Evolutionary conservation across 2,888 invertebrate genomes (phyloP).

Genomic region (Thecophora atra): DNA sequence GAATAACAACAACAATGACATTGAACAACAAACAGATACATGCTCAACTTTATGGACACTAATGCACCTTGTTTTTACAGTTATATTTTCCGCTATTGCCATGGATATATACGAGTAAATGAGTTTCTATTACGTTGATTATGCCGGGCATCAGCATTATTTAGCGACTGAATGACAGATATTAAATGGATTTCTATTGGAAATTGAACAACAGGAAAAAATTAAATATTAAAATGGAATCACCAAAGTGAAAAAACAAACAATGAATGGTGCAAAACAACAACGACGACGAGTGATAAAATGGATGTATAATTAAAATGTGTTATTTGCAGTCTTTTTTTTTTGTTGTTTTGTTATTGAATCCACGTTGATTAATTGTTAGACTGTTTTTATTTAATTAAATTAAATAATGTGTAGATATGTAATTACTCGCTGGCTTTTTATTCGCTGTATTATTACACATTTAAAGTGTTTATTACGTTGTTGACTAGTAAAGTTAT

Average conservation of each 20-base stretch:
- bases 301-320: conserved; percentile 7
- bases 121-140: conserved; percentile 3
- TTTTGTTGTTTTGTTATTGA: no score
- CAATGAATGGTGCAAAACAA: conserved; percentile 6
- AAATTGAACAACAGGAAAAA: neutral
- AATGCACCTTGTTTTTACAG: neutral
- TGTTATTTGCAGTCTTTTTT: neutral
- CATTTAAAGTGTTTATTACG: neutral
- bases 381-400: neutral
- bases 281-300: neutral
- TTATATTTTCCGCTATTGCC: neutral
- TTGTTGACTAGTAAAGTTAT: no score
- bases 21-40: neutral
- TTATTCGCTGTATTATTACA: neutral
- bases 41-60: neutral
- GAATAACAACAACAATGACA: neutral
- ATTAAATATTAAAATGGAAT: neutral
- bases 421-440: neutral
- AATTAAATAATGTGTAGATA: neutral
- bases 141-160: conserved; percentile 19
- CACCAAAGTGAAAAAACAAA: neutral
- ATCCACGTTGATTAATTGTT: neutral
- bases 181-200: conserved; percentile 4
- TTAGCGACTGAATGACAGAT: conserved; percentile 13
- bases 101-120: neutral